phyloP scores from a whole-genome alignment of 2,797 vertebrate genomes.

The Cossypha dichroa region DNA sequence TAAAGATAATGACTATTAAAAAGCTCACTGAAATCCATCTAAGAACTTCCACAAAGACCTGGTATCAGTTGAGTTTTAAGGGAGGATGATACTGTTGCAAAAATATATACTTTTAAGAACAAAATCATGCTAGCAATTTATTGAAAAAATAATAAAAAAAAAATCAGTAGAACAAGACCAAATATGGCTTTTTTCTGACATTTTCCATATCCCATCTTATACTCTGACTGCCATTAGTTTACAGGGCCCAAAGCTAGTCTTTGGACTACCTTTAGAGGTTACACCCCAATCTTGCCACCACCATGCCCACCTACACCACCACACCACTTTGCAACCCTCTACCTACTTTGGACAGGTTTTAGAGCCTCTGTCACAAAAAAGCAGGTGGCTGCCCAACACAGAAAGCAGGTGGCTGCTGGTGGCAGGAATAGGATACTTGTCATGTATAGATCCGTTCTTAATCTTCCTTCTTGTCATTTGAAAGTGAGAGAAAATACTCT shows the following conservation, averaged over 20 bases:
- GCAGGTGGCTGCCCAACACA: background rate
- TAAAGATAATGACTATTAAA: constrained; percentile 8
- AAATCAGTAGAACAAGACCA: background rate
- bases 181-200: background rate
- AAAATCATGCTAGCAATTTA: background rate
- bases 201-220: background rate
- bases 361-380: background rate
- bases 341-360: background rate
- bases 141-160: background rate
- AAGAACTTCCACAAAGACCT: background rate
- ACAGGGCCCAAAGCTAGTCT: background rate
- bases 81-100: background rate
- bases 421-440: background rate
- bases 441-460: fast-evolving
- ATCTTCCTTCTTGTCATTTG: background rate
- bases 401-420: background rate
- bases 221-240: background rate
- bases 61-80: background rate
- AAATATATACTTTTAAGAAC: background rate
- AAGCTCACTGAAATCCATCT: constrained; percentile 10
- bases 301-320: background rate
- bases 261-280: background rate
- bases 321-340: background rate
- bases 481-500: background rate
- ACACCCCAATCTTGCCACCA: background rate